phyloP scores from a whole-genome alignment of 1,140 invertebrate species.

The Goniozus legneri region DNA sequence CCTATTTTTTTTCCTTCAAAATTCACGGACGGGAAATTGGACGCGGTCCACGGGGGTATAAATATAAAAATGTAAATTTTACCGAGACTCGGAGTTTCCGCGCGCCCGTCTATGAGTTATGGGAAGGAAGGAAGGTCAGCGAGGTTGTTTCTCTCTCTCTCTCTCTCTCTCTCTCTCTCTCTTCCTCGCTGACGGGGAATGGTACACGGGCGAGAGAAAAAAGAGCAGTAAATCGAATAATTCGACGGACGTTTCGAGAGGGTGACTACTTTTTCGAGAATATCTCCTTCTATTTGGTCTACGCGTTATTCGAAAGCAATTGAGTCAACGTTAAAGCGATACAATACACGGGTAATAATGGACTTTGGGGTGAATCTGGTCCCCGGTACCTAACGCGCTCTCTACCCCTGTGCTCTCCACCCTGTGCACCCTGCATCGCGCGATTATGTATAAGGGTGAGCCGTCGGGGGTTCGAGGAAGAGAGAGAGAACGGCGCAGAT shows the following conservation, averaged over 20 bases:
- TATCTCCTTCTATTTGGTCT: constrained; percentile 9
- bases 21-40: not conserved
- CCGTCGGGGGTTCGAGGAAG: constrained; percentile 1
- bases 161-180: constrained; percentile 2
- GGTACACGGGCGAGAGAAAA: constrained; percentile 18
- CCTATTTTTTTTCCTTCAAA: no score
- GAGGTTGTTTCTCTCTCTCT: not conserved
- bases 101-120: constrained; percentile 29
- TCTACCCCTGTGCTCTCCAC: not conserved
- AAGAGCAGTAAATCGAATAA: constrained; percentile 53
- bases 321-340: constrained; percentile 54
- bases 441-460: no score
- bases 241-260: constrained; percentile 42
- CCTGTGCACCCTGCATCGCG: not conserved
- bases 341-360: constrained; percentile 56
- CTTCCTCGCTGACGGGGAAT: no score
- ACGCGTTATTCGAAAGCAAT: constrained; percentile 55
- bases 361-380: constrained; percentile 51
- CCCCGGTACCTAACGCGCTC: constrained; percentile 23
- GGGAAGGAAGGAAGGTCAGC: constrained; percentile 31
- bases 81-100: constrained; percentile 14
- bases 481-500: constrained; percentile 40
- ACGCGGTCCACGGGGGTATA: not conserved
- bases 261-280: constrained; percentile 29
- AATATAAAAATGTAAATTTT: no score